These are phyloP conservation scores for Dryadula phaetusa DNA, from an alignment of 2,888 invertebrate species.

Conservation along the genomic window DNA sequence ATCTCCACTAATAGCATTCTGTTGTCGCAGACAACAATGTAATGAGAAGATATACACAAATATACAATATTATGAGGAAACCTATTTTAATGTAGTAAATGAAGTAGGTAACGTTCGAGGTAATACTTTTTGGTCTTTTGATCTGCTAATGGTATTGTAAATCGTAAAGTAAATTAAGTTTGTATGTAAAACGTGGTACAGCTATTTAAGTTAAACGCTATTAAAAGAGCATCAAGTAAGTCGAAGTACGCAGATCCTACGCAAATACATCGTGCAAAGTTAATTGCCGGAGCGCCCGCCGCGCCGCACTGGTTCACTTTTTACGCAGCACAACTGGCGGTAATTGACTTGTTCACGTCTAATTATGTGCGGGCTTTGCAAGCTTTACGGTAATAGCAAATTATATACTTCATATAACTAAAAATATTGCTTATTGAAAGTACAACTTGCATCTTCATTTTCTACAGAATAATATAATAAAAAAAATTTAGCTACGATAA, in stretches of 20 bases:
- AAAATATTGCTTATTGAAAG: neutral
- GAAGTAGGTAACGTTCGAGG: slow-evolving; percentile 5
- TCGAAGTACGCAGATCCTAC: slow-evolving; percentile 44
- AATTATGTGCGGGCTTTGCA: slow-evolving; percentile 24
- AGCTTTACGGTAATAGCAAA: slow-evolving; percentile 1
- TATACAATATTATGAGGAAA: slow-evolving; percentile 16
- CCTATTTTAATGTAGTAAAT: slow-evolving; percentile 18
- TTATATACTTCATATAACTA: neutral
- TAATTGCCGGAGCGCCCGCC: slow-evolving; percentile 55
- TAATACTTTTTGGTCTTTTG: slow-evolving; percentile 19
- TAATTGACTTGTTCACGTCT: slow-evolving; percentile 42
- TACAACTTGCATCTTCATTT: neutral
- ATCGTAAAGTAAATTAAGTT: slow-evolving; percentile 57
- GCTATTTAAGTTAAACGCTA: slow-evolving; percentile 56
- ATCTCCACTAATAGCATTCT: slow-evolving; percentile 32
- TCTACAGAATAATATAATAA: neutral
- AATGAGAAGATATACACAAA: slow-evolving; percentile 20
- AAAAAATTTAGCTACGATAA: neutral
- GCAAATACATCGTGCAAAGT: slow-evolving; percentile 56
- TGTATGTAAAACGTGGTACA: slow-evolving; percentile 50
- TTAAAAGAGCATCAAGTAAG: slow-evolving; percentile 58
- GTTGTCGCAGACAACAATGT: slow-evolving; percentile 30
- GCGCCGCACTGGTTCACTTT: slow-evolving; percentile 32
- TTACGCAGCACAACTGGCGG: slow-evolving; percentile 27
- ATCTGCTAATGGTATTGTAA: slow-evolving; percentile 48